A percentile compares a stretch with the other conserved stretches of the same genome.
phyloP scores from a whole-genome alignment of 2,797 vertebrate species.

The Microcaecilia unicolor region DNA sequence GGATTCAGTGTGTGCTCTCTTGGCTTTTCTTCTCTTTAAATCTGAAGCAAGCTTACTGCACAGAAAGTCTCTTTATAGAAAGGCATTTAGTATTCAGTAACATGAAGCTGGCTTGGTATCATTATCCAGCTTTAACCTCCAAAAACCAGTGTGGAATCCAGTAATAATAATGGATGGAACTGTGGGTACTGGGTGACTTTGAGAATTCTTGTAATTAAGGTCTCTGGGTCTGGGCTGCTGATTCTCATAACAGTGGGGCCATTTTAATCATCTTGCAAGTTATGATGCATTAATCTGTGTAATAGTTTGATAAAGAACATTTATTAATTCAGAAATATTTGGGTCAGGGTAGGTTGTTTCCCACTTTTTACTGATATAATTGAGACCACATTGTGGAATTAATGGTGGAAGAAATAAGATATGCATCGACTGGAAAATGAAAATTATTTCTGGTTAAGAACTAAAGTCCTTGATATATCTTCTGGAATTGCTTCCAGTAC shows the following conservation, averaged over 20 bases:
- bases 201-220: slow-evolving; percentile 49
- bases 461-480: slow-evolving; percentile 36
- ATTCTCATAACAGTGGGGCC: slow-evolving; percentile 47
- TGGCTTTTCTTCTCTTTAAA: slow-evolving; percentile 12
- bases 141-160: slow-evolving; percentile 10
- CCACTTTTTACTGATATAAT: slow-evolving; percentile 46
- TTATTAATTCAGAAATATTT: slow-evolving; percentile 55
- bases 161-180: slow-evolving; percentile 33
- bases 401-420: slow-evolving; percentile 67
- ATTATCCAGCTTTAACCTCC: slow-evolving; percentile 26
- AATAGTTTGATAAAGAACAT: slow-evolving; percentile 57
- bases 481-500: slow-evolving; percentile 20
- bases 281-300: slow-evolving; percentile 54
- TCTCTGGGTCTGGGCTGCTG: slow-evolving; percentile 31
- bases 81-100: slow-evolving; percentile 10
- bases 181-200: slow-evolving; percentile 37
- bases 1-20: slow-evolving; percentile 1
- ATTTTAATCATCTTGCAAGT: slow-evolving; percentile 58
- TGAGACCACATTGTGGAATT: slow-evolving; percentile 54
- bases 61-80: slow-evolving; percentile 12
- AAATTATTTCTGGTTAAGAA: slow-evolving; percentile 52
- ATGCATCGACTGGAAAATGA: slow-evolving; percentile 60
- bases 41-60: background rate
- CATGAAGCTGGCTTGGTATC: slow-evolving; percentile 17
- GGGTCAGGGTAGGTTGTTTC: slow-evolving; percentile 47